Conservation (phyloP, 1,140 invertebrate species). For the Listronotus bonariensis region DNA sequence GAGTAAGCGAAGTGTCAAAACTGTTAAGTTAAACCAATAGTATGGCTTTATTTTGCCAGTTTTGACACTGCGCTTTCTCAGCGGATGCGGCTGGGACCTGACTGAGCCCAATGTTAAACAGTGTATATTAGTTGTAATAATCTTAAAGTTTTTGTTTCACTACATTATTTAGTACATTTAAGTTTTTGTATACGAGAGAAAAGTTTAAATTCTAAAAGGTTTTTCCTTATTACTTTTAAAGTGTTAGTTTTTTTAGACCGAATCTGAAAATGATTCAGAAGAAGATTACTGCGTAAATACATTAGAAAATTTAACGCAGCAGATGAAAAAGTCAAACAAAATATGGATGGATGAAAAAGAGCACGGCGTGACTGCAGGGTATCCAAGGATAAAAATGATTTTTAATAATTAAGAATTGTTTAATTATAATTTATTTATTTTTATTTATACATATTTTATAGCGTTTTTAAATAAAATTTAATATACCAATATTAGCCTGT, state of each 20-base stretch:
- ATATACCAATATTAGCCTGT: neutral
- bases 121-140: too few relatives aligned
- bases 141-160: too few relatives aligned
- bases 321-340: conserved; percentile 38
- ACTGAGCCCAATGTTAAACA: too few relatives aligned
- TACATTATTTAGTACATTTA: too few relatives aligned
- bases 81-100: too few relatives aligned
- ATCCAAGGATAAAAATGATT: conserved; percentile 27
- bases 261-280: conserved; percentile 35
- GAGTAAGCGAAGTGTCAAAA: too few relatives aligned
- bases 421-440: conserved; percentile 4
- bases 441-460: neutral
- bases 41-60: too few relatives aligned
- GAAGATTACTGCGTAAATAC: conserved; percentile 41
- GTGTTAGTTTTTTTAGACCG: conserved; percentile 23
- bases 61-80: too few relatives aligned
- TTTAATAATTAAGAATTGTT: neutral
- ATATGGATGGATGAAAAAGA: conserved; percentile 36
- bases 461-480: neutral
- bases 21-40: too few relatives aligned
- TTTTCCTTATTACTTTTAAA: neutral
- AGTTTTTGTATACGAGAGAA: too few relatives aligned
- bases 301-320: conserved; percentile 39
- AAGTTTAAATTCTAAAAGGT: too few relatives aligned
- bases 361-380: conserved; percentile 18